These are phyloP conservation scores for Frankliniella intonsa DNA, from an alignment of 2,888 invertebrate genomes.

Conservation along the genomic window DNA sequence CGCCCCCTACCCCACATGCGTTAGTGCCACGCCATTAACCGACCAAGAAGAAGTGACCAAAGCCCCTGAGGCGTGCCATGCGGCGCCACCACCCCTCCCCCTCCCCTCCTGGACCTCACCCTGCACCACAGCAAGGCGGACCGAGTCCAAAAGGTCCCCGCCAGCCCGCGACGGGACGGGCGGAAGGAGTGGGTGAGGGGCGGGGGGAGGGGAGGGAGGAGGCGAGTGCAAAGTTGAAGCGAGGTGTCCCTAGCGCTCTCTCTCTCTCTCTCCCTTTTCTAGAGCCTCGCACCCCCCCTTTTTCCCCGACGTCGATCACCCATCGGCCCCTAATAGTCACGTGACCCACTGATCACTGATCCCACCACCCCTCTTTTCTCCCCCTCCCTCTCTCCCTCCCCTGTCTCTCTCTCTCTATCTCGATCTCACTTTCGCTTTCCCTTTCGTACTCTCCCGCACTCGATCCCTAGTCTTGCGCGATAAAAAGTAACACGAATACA, in stretches of 20 bases:
- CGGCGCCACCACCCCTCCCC: background rate
- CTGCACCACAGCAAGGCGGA: too few relatives aligned
- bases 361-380: background rate
- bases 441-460: background rate
- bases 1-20: background rate
- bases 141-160: too few relatives aligned
- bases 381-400: background rate
- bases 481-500: too few relatives aligned
- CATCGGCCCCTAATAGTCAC: background rate
- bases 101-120: too few relatives aligned
- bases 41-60: slow-evolving; percentile 16
- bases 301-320: background rate
- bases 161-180: too few relatives aligned
- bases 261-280: background rate
- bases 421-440: background rate
- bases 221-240: background rate
- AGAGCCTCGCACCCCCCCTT: background rate
- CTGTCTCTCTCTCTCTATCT: background rate
- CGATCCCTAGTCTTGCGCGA: background rate
- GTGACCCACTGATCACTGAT: background rate
- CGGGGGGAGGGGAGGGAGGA: background rate
- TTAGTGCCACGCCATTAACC: slow-evolving; percentile 8
- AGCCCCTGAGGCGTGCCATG: background rate
- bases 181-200: background rate
- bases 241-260: background rate